Conservation (phyloP, 1,140 invertebrate genomes). For the Trichoplusia ni region DNA sequence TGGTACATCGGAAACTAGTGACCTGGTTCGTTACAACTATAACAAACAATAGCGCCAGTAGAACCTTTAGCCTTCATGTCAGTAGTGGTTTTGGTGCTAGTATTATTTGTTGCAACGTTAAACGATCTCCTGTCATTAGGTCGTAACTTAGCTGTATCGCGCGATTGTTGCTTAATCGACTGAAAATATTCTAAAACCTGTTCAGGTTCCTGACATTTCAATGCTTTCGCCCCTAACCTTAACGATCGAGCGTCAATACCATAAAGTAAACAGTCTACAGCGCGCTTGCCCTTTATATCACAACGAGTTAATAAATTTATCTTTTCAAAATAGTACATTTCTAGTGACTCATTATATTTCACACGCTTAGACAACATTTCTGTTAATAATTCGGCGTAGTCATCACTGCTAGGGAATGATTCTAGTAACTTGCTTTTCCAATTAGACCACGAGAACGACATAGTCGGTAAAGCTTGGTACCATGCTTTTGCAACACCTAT, state of each 20-base stretch:
- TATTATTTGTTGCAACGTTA: no score
- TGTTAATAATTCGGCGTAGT: constrained; percentile 20
- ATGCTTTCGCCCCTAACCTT: constrained; percentile 39
- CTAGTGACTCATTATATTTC: constrained; percentile 36
- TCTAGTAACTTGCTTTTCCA: constrained; percentile 32
- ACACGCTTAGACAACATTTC: constrained; percentile 37
- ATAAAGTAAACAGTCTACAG: constrained; percentile 44
- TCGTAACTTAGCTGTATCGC: constrained; percentile 12
- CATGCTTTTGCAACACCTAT: constrained; percentile 29
- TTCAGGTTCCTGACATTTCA: no score
- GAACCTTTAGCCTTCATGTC: neutral
- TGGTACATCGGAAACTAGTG: constrained; percentile 42
- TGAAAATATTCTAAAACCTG: constrained; percentile 41
- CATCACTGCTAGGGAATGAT: no score
- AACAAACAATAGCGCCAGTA: constrained; percentile 38
- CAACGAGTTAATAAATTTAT: constrained; percentile 44
- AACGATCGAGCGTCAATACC: constrained; percentile 40
- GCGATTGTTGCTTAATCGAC: neutral
- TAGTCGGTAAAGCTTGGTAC: constrained; percentile 34
- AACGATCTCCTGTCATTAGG: no score
- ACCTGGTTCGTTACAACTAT: constrained; percentile 40
- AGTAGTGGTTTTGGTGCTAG: no score
- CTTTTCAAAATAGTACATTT: constrained; percentile 45
- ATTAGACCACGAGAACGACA: constrained; percentile 31
- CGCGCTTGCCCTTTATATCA: constrained; percentile 32